Evolutionary conservation across 2,113 vertebrate genomes (phyloP).

Genomic region (Puffinus mauretanicus): DNA sequence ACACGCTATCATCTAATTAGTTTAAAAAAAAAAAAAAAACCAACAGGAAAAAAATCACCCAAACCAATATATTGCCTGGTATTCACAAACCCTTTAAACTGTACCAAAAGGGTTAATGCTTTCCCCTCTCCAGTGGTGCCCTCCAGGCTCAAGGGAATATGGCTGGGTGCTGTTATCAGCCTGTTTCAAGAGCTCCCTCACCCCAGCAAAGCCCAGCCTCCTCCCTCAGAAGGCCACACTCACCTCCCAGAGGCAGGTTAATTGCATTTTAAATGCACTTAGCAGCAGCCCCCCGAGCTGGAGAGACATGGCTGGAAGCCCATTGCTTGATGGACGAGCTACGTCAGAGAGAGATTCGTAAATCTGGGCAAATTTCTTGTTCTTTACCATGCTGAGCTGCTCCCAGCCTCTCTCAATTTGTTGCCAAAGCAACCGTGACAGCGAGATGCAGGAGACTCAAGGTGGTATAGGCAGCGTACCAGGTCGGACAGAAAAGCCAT

Average conservation of each 20-base stretch:
- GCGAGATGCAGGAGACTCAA: neutral
- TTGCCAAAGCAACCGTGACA: slow-evolving; percentile 8
- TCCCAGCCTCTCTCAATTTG: neutral
- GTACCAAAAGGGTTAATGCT: neutral
- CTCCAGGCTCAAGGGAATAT: neutral
- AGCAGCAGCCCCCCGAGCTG: neutral
- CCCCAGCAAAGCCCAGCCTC: neutral
- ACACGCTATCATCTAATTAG: neutral
- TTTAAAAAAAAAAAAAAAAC: neutral
- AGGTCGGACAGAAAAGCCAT: neutral
- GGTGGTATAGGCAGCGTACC: neutral
- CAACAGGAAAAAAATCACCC: neutral
- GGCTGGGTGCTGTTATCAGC: neutral
- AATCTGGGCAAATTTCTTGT: neutral
- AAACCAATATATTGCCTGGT: neutral
- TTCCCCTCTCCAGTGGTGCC: neutral
- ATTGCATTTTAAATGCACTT: neutral
- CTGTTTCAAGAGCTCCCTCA: neutral
- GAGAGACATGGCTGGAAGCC: neutral
- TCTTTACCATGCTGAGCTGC: neutral
- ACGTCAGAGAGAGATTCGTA: neutral
- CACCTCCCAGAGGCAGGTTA: neutral
- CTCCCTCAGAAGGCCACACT: neutral
- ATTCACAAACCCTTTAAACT: neutral
- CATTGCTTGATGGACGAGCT: neutral